These are phyloP conservation scores for Uria aalge DNA, from an alignment of 2,113 vertebrate genomes.

Conservation along the genomic window DNA sequence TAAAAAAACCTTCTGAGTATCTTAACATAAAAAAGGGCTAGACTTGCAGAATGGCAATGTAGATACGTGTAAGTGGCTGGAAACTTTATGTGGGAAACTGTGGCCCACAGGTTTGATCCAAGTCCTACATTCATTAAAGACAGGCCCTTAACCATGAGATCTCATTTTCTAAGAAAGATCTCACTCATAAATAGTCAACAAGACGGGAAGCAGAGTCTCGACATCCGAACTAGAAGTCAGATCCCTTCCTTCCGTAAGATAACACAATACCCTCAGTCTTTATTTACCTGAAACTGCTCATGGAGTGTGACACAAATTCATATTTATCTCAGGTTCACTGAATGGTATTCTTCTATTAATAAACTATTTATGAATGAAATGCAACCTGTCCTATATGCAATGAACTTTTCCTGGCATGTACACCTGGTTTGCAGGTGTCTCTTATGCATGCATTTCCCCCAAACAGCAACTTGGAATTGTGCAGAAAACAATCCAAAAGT, in stretches of 20 bases:
- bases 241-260: not conserved
- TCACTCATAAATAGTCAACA: not conserved
- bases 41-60: not conserved
- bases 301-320: not conserved
- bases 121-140: not conserved
- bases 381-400: fast-evolving
- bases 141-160: not conserved
- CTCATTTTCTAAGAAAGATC: not conserved
- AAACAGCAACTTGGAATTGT: not conserved
- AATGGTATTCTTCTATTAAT: not conserved
- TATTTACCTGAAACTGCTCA: not conserved
- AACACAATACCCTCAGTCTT: not conserved
- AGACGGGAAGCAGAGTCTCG: not conserved
- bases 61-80: not conserved
- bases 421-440: not conserved
- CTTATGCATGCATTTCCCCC: not conserved
- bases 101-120: not conserved
- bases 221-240: not conserved
- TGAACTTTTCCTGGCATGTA: not conserved
- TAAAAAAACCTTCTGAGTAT: not conserved
- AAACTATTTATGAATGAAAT: not conserved
- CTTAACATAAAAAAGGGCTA: not conserved
- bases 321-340: not conserved
- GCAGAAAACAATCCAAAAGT: not conserved
- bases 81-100: not conserved